phyloP scores from a whole-genome alignment of 2,113 vertebrate genomes.

The Ginglymostoma cirratum region DNA sequence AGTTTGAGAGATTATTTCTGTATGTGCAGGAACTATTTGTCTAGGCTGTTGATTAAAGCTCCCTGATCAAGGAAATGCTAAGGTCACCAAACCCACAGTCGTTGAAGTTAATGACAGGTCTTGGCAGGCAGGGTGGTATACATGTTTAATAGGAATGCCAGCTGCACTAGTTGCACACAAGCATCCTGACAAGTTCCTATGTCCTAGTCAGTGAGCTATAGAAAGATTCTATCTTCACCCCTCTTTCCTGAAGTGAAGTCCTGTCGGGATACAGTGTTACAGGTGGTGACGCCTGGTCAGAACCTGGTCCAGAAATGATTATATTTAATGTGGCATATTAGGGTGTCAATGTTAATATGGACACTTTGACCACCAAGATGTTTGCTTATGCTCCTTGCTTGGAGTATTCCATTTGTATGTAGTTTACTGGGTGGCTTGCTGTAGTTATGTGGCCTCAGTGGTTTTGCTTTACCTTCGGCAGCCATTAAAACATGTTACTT shows the following conservation, averaged over 20 bases:
- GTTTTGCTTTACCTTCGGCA: no score
- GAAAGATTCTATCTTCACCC: background rate
- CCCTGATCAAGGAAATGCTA: background rate
- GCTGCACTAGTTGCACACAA: background rate
- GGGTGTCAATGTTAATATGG: background rate
- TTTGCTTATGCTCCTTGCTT: background rate
- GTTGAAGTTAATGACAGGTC: background rate
- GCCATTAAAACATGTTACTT: no score
- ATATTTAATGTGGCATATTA: background rate
- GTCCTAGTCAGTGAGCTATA: background rate
- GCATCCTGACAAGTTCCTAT: background rate
- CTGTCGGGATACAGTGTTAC: background rate
- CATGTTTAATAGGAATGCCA: background rate
- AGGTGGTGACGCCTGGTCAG: background rate
- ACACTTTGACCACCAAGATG: background rate
- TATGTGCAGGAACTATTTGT: background rate
- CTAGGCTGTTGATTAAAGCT: background rate
- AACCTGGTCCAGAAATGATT: background rate
- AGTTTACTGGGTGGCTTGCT: no score
- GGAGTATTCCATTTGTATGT: no score
- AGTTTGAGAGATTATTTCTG: background rate
- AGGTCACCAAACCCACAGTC: background rate
- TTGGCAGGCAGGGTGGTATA: background rate
- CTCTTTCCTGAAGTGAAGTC: background rate
- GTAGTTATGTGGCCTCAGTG: no score